A percentile compares a stretch with the other conserved stretches of the same genome.
Conservation (phyloP, 2,797 vertebrate genomes). For the Coluber constrictor region DNA sequence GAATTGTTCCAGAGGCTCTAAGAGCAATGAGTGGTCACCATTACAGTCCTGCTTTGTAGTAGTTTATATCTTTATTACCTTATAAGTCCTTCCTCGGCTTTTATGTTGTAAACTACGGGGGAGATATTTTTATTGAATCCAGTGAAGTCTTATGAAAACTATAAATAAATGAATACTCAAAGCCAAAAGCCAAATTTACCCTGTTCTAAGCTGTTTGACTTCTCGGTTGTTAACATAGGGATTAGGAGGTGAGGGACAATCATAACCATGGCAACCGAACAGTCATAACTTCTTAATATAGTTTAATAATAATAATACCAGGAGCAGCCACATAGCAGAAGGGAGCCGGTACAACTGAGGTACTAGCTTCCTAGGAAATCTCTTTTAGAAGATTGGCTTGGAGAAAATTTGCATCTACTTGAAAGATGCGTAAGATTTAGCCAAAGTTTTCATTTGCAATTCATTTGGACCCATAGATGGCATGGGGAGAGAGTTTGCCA, state of each 20-base stretch:
- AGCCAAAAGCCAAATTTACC: slow-evolving; percentile 2
- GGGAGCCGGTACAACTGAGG: background rate
- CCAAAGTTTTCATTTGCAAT: background rate
- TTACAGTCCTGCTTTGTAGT: background rate
- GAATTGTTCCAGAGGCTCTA: background rate
- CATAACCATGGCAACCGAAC: background rate
- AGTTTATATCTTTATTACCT: background rate
- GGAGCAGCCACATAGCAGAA: background rate
- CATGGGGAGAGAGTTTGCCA: background rate
- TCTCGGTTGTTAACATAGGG: background rate
- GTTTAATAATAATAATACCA: background rate
- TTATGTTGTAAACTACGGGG: background rate
- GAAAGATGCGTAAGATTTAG: background rate
- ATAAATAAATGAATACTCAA: background rate
- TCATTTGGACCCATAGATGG: background rate
- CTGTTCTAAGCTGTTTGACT: background rate
- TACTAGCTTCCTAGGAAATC: background rate
- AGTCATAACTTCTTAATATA: background rate
- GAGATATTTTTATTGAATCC: background rate
- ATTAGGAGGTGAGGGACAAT: background rate
- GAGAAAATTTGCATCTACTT: background rate
- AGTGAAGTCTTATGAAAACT: background rate
- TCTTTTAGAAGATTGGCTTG: background rate
- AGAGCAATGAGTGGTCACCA: background rate
- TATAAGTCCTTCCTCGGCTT: background rate